phyloP scores from a whole-genome alignment of 2,888 invertebrate genomes.

The Drosophila greeni region DNA sequence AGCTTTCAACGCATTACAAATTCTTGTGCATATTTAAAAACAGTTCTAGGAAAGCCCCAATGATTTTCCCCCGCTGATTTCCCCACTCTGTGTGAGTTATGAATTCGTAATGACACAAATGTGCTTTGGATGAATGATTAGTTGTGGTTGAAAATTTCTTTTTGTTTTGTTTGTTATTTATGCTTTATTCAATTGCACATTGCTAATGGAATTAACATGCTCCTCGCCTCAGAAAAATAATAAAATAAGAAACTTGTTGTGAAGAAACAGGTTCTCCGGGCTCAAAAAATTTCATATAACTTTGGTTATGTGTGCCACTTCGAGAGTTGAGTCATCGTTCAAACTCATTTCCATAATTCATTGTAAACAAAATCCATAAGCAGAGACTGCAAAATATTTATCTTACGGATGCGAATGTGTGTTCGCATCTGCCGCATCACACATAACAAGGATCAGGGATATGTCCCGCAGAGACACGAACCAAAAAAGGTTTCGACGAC shows the following conservation, averaged over 20 bases:
- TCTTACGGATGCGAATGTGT: background rate
- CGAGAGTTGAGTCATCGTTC: slow-evolving; percentile 25
- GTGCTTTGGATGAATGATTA: slow-evolving; percentile 30
- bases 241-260: slow-evolving; percentile 7
- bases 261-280: slow-evolving; percentile 33
- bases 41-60: slow-evolving; percentile 24
- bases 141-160: slow-evolving; percentile 17
- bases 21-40: slow-evolving; percentile 32
- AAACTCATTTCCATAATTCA: slow-evolving; percentile 32
- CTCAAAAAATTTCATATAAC: slow-evolving; percentile 15
- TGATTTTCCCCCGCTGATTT: slow-evolving; percentile 10
- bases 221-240: slow-evolving; percentile 1
- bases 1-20: slow-evolving; percentile 17
- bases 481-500: slow-evolving; percentile 28
- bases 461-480: slow-evolving; percentile 35
- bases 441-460: slow-evolving; percentile 26
- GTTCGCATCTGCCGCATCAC: slow-evolving; percentile 23
- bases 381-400: slow-evolving; percentile 4
- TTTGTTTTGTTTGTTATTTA: slow-evolving; percentile 13
- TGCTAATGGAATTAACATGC: slow-evolving; percentile 31
- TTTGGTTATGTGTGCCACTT: slow-evolving; percentile 34
- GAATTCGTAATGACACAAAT: slow-evolving; percentile 37
- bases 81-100: slow-evolving; percentile 22
- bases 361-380: slow-evolving; percentile 18
- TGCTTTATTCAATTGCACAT: slow-evolving; percentile 27